phyloP scores from a whole-genome alignment of 2,113 vertebrate genomes.

The Calidris pygmaea region DNA sequence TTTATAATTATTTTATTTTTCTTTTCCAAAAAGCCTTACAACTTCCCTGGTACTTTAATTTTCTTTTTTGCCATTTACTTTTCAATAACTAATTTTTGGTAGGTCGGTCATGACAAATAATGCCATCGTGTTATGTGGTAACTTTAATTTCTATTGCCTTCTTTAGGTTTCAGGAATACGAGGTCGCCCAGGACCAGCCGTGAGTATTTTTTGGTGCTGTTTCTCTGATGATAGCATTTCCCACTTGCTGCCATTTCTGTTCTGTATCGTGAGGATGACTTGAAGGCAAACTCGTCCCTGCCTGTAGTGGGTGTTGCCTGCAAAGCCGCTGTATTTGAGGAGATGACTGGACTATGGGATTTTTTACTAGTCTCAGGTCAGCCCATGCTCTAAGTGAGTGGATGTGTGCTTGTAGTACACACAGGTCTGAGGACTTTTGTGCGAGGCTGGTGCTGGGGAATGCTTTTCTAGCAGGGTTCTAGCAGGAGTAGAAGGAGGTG shows the following conservation, averaged over 20 bases:
- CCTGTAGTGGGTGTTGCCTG: neutral
- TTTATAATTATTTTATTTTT: no score
- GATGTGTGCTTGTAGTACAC: neutral
- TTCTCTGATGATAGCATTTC: neutral
- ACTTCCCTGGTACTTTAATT: neutral
- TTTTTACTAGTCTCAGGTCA: neutral
- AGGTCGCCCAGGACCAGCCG: slow-evolving; percentile 88
- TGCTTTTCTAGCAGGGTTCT: neutral
- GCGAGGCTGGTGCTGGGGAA: neutral
- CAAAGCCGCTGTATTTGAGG: neutral
- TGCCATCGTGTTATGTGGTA: neutral
- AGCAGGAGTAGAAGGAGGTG: neutral
- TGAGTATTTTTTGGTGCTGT: slow-evolving; percentile 71
- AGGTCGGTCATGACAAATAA: no score
- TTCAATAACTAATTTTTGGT: neutral
- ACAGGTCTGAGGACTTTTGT: neutral
- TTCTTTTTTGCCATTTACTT: neutral
- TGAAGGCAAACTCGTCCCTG: neutral
- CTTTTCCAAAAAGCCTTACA: neutral
- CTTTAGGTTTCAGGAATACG: slow-evolving; percentile 88
- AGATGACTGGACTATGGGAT: neutral
- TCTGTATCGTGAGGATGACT: neutral
- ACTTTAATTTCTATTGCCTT: neutral
- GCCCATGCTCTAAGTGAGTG: neutral
- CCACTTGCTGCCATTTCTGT: neutral